These are phyloP conservation scores for Hyalella azteca DNA, from an alignment of 2,888 invertebrate species.

Conservation along the genomic window DNA sequence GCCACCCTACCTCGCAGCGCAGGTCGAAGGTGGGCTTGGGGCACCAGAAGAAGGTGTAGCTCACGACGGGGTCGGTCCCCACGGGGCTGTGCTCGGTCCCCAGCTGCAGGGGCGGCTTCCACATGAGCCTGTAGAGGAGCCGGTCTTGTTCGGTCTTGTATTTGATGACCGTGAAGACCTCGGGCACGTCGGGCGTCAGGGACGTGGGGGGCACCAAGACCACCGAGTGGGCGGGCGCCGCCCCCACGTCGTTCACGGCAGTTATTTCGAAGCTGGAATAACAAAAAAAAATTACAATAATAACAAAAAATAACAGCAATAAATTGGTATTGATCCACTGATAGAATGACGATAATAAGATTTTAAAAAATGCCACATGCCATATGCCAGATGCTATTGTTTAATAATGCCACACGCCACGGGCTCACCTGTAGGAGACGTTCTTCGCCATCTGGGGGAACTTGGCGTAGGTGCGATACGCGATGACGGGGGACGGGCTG, in stretches of 20 bases:
- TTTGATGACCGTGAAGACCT: conserved; percentile 34
- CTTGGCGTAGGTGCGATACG: not conserved
- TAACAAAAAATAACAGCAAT: not conserved
- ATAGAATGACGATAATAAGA: too few species aligned
- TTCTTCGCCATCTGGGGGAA: not conserved
- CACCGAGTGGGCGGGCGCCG: not conserved
- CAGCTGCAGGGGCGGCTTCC: not conserved
- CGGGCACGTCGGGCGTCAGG: conserved; percentile 16
- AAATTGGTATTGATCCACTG: too few species aligned
- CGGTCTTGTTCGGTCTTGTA: not conserved
- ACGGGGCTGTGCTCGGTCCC: not conserved
- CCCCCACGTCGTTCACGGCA: conserved; percentile 13
- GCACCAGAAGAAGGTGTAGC: conserved; percentile 49
- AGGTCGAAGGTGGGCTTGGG: not conserved
- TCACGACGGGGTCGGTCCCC: conserved; percentile 12
- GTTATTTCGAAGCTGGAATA: conserved; percentile 26
- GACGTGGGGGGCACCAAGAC: conserved; percentile 12
- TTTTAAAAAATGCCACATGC: too few species aligned
- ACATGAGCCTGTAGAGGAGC: conserved; percentile 27
- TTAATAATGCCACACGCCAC: too few species aligned
- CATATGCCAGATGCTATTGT: too few species aligned
- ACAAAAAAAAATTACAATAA: not conserved
- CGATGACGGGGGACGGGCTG: not conserved
- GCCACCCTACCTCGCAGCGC: conserved; percentile 31
- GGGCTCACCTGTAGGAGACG: not conserved